A percentile compares a stretch with the other conserved stretches of the same genome.
These are phyloP conservation scores for Ascidia mentula DNA, from an alignment of 23 tunicate species.

Conservation along the genomic window DNA sequence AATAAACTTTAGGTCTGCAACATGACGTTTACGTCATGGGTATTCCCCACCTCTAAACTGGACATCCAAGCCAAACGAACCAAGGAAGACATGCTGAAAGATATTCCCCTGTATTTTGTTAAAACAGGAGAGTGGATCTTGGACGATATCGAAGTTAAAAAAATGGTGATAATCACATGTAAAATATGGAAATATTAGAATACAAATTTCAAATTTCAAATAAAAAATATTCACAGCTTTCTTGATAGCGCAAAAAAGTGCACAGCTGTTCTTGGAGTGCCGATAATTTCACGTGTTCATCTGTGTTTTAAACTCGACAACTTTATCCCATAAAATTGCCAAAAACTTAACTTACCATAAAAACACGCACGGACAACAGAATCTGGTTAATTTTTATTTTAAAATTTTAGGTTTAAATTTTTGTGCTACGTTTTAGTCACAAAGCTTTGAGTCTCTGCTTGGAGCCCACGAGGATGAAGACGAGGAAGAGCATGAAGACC, in stretches of 20 bases:
- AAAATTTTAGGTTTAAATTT: background rate
- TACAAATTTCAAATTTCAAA: too few species aligned
- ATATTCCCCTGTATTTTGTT: conserved; percentile 51
- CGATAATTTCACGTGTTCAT: too few species aligned
- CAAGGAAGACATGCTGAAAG: background rate
- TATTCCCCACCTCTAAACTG: conserved; percentile 31
- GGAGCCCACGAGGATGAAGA: background rate
- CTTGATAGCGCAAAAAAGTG: too few species aligned
- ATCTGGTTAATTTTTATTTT: background rate
- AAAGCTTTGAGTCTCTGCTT: background rate
- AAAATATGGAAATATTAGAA: too few species aligned
- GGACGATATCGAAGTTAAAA: conserved; percentile 32
- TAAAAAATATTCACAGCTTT: too few species aligned
- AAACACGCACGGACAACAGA: too few species aligned
- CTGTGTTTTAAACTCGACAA: too few species aligned
- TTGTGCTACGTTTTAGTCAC: too few species aligned
- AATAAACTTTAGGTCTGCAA: conserved; percentile 31
- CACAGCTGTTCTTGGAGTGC: too few species aligned
- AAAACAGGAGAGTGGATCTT: conserved; percentile 72
- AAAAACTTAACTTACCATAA: too few species aligned
- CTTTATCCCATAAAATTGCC: too few species aligned
- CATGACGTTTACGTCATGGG: conserved; percentile 38
- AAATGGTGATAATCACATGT: too few species aligned
- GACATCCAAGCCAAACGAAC: conserved; percentile 29
- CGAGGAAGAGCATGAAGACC: background rate